phyloP scores from a whole-genome alignment of 1,140 invertebrate genomes.

The Pristionchus pacificus region DNA sequence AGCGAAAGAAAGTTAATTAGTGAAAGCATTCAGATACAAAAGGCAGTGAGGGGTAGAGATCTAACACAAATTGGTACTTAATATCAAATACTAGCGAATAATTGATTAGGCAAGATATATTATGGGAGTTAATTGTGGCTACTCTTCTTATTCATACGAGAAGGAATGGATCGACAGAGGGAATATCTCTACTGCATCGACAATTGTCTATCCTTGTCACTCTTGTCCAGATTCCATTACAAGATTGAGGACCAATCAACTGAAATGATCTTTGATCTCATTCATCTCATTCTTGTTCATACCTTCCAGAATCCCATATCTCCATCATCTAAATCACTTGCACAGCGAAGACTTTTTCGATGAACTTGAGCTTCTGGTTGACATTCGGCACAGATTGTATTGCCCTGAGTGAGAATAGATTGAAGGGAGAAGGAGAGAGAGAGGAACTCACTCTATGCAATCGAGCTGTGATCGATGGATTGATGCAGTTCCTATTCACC shows the following conservation, averaged over 20 bases:
- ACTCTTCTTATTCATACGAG: too few relatives aligned
- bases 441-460: conserved; percentile 1
- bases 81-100: too few relatives aligned
- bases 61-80: too few relatives aligned
- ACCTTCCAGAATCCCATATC: conserved; percentile 50
- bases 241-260: conserved; percentile 42
- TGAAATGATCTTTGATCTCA: conserved; percentile 49
- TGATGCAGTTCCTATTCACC: conserved; percentile 45
- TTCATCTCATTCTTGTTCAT: conserved; percentile 46
- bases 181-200: conserved; percentile 30
- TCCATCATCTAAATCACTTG: conserved; percentile 47
- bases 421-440: not conserved
- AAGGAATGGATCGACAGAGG: conserved; percentile 29
- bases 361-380: conserved; percentile 49
- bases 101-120: too few relatives aligned
- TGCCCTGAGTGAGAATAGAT: conserved; percentile 14
- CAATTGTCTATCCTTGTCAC: conserved; percentile 31
- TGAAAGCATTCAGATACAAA: too few relatives aligned
- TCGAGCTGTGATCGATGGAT: conserved; percentile 21
- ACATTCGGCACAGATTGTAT: conserved; percentile 45
- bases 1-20: too few relatives aligned
- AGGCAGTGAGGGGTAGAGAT: too few relatives aligned
- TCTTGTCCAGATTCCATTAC: conserved; percentile 46
- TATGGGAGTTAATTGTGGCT: too few relatives aligned
- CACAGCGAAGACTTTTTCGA: conserved; percentile 41